phyloP scores from a whole-genome alignment of 2,888 invertebrate species.

The Apotomis betuletana region DNA sequence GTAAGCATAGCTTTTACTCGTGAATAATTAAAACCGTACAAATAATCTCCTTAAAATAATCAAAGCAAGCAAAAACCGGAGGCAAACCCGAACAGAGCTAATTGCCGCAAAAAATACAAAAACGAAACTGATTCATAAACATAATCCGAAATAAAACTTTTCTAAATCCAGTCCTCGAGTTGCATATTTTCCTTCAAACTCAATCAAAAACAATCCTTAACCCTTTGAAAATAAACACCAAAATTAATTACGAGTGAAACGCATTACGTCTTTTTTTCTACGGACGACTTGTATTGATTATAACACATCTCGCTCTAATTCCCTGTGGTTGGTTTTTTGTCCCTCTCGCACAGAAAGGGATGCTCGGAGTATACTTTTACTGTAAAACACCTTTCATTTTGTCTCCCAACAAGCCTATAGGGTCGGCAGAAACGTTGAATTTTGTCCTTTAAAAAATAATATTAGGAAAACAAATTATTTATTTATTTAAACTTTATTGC shows the following conservation, averaged over 20 bases:
- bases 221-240: neutral
- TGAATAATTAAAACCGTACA: neutral
- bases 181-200: constrained; percentile 14
- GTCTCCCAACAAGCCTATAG: constrained; percentile 35
- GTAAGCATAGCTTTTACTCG: neutral
- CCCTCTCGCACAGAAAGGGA: constrained; percentile 36
- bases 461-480: neutral
- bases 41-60: neutral
- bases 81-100: constrained; percentile 7
- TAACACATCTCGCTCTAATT: constrained; percentile 30
- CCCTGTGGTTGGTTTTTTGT: constrained; percentile 27
- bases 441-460: neutral
- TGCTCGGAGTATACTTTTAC: constrained; percentile 38
- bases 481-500: too few species aligned
- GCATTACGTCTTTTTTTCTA: constrained; percentile 35
- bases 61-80: constrained; percentile 10
- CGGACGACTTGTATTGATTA: constrained; percentile 35
- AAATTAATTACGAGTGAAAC: constrained; percentile 20
- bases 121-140: constrained; percentile 27
- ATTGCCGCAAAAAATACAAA: constrained; percentile 20
- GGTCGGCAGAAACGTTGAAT: constrained; percentile 24
- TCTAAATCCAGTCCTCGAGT: constrained; percentile 11
- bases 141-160: constrained; percentile 30
- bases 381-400: constrained; percentile 43
- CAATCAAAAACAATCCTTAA: constrained; percentile 23